These are phyloP conservation scores for Drosophila guanche DNA, from an alignment of 1,140 invertebrate species.

Conservation along the genomic window DNA sequence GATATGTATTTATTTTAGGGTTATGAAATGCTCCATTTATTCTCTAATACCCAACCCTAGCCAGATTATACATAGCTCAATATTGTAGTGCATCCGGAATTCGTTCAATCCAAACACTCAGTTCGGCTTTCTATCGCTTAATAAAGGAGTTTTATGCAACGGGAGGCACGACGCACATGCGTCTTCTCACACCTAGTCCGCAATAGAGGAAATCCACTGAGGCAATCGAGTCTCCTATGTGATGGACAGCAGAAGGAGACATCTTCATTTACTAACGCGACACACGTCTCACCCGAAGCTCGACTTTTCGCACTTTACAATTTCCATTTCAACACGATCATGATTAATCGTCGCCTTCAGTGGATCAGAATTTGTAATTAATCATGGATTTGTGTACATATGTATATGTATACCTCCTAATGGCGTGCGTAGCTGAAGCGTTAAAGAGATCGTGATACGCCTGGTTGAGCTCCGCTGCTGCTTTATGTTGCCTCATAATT, in stretches of 20 bases:
- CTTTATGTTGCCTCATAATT: conserved; percentile 62
- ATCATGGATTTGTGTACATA: no score
- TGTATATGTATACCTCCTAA: conserved; percentile 21
- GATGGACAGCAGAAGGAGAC: conserved; percentile 16
- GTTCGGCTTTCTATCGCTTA: conserved; percentile 40
- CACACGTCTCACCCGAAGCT: conserved; percentile 39
- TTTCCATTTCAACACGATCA: conserved; percentile 46
- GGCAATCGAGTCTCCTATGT: not conserved
- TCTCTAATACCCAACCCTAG: not conserved
- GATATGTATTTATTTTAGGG: no score
- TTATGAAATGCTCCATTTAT: no score
- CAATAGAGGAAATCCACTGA: not conserved
- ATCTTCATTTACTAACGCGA: conserved; percentile 50
- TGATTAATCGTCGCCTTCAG: conserved; percentile 67
- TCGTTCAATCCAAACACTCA: conserved; percentile 18
- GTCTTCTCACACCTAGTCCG: conserved; percentile 42
- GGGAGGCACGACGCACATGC: conserved; percentile 62
- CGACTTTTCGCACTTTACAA: conserved; percentile 57
- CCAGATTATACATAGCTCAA: not conserved
- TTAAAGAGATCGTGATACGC: conserved; percentile 78
- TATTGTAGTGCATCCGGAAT: conserved; percentile 9
- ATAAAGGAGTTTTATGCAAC: conserved; percentile 77
- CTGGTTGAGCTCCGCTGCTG: conserved; percentile 60
- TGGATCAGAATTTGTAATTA: conserved; percentile 40
- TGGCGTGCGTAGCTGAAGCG: conserved; percentile 80